Percentiles rank a stretch among this genome's conserved stretches.
These are phyloP conservation scores for Parnassius glacialis DNA, from an alignment of 2,888 invertebrate genomes.

Conservation along the genomic window DNA sequence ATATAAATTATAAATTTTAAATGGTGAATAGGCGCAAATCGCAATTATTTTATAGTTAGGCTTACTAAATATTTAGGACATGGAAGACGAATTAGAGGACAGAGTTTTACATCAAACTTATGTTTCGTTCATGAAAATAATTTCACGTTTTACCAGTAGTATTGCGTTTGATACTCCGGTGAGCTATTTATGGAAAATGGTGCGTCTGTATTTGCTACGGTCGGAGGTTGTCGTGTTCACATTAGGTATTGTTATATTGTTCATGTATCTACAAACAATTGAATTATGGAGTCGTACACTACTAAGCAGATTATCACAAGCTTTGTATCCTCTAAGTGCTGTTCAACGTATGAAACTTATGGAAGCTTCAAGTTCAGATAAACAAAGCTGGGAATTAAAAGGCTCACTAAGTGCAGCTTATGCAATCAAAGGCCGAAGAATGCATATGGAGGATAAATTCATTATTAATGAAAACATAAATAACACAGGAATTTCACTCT, in stretches of 20 bases:
- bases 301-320: constrained; percentile 85
- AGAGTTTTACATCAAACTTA: constrained; percentile 93
- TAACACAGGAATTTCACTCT: constrained; percentile 91
- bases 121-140: constrained; percentile 91
- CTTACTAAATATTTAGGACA: constrained; percentile 56
- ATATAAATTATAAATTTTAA: too few species aligned
- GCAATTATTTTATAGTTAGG: constrained; percentile 2
- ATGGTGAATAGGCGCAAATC: too few species aligned
- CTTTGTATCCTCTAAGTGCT: constrained; percentile 82
- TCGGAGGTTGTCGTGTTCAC: constrained; percentile 90
- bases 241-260: constrained; percentile 84
- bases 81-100: constrained; percentile 97
- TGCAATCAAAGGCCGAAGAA: constrained; percentile 93
- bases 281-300: constrained; percentile 90
- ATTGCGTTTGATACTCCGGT: constrained; percentile 88
- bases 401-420: constrained; percentile 90
- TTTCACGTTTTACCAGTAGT: constrained; percentile 90
- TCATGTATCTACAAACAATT: constrained; percentile 91
- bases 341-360: constrained; percentile 82
- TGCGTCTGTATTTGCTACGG: constrained; percentile 88
- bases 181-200: constrained; percentile 89
- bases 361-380: constrained; percentile 77
- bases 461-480: constrained; percentile 93
- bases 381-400: constrained; percentile 87
- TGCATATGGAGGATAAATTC: constrained; percentile 97